Conservation (phyloP, 2,888 invertebrate genomes). For the Tillus elongatus region DNA sequence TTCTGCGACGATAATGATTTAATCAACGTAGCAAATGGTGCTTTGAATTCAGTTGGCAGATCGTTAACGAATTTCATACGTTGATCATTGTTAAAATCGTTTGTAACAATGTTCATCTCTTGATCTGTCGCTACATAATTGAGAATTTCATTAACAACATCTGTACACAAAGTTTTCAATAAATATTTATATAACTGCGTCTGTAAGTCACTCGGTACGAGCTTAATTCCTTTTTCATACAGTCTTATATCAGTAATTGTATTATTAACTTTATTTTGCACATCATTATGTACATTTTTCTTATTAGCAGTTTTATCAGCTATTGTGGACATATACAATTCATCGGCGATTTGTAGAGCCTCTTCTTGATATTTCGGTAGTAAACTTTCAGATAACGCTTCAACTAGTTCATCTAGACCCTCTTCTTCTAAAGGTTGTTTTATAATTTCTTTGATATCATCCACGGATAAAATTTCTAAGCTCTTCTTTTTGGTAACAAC, state of each 20-base stretch:
- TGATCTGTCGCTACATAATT: conserved; percentile 70
- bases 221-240: conserved; percentile 69
- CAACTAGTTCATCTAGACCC: conserved; percentile 61
- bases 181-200: conserved; percentile 69
- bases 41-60: conserved; percentile 57
- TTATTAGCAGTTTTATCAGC: conserved; percentile 59
- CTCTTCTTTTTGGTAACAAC: conserved; percentile 40
- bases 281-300: conserved; percentile 69
- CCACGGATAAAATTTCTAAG: conserved; percentile 56
- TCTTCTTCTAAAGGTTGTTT: conserved; percentile 56
- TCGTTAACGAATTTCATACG: conserved; percentile 63
- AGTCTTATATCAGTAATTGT: conserved; percentile 65
- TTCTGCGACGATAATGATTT: conserved; percentile 58
- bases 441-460: conserved; percentile 61
- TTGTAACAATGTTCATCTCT: conserved; percentile 50
- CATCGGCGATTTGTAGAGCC: conserved; percentile 56
- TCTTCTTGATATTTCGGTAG: conserved; percentile 62
- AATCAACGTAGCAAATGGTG: conserved; percentile 57
- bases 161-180: conserved; percentile 73
- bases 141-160: conserved; percentile 70
- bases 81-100: conserved; percentile 52
- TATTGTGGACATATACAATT: conserved; percentile 64
- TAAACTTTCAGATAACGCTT: conserved; percentile 59
- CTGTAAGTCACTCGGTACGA: conserved; percentile 55
- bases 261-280: conserved; percentile 75